phyloP scores from a whole-genome alignment of 2,888 invertebrate species.

The Lycocerus yunnanus region DNA sequence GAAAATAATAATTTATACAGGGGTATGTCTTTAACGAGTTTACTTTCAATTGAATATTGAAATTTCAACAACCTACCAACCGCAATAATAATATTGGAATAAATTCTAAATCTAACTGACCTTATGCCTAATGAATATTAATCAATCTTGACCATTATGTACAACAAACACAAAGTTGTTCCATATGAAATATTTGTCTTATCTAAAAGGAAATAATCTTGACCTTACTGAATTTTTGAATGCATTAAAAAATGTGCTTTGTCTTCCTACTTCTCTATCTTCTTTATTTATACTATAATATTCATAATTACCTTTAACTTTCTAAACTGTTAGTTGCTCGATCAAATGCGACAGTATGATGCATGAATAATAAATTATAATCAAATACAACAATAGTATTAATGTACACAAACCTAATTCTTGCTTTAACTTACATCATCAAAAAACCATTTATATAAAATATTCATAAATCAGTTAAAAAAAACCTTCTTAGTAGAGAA shows the following conservation, averaged over 20 bases:
- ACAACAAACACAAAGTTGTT: neutral
- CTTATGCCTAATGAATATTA: slow-evolving; percentile 3
- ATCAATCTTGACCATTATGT: neutral
- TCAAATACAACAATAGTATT: neutral
- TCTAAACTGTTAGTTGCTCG: neutral
- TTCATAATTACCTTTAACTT: neutral
- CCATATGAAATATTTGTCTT: neutral
- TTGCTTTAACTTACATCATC: neutral
- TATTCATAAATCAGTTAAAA: neutral
- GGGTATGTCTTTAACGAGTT: neutral
- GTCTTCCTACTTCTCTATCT: neutral
- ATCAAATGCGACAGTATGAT: neutral
- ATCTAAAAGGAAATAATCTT: neutral
- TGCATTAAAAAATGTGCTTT: neutral
- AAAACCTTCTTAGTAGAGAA: neutral
- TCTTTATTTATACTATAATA: neutral
- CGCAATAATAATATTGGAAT: neutral
- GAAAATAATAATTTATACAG: slow-evolving; percentile 1
- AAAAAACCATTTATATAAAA: neutral
- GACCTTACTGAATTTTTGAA: neutral
- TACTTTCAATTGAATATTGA: neutral
- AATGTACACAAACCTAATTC: neutral
- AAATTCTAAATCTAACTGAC: neutral
- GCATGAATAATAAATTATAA: neutral
- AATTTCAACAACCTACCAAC: neutral